Evolutionary conservation across 2,797 vertebrate species (phyloP).

Genomic region (Phalloptychus januarius): DNA sequence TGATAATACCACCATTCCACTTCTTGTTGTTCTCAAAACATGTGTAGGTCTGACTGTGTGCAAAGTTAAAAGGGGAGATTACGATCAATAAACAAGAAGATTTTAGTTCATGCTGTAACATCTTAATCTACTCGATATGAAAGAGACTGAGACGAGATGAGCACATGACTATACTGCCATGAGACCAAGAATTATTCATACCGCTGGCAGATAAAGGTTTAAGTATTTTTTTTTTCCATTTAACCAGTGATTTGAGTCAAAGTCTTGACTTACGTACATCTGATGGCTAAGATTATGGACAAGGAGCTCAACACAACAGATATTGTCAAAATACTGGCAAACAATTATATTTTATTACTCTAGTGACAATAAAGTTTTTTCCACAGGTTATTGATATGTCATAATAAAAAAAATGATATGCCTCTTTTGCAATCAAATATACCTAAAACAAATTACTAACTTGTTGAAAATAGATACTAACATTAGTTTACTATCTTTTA

Average conservation of each 20-base stretch:
- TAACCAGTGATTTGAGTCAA: not conserved
- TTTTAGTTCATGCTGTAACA: slow-evolving; percentile 2
- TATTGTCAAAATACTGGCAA: not conserved
- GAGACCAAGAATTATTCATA: not conserved
- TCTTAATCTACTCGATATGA: not conserved
- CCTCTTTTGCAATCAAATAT: not conserved
- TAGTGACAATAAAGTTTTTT: not conserved
- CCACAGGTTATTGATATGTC: not conserved
- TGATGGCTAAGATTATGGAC: not conserved
- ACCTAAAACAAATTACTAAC: not conserved
- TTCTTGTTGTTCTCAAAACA: slow-evolving; percentile 34
- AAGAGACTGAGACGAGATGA: slow-evolving; percentile 14
- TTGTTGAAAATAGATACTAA: not conserved
- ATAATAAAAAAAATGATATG: not conserved
- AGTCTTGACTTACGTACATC: not conserved
- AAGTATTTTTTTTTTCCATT: not conserved
- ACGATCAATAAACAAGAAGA: slow-evolving; percentile 50
- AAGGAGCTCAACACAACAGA: not conserved
- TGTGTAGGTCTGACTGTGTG: slow-evolving; percentile 38
- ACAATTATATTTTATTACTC: not conserved
- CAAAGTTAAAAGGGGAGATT: slow-evolving; percentile 52
- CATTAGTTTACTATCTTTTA: not conserved
- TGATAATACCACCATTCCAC: slow-evolving; percentile 37
- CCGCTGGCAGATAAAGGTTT: not conserved
- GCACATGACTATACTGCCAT: slow-evolving; percentile 16